Evolutionary conservation across 2,113 vertebrate species (phyloP), one percentile per base, ranked within the genome.

Genomic region (Budorcas taxicolor): DNA sequence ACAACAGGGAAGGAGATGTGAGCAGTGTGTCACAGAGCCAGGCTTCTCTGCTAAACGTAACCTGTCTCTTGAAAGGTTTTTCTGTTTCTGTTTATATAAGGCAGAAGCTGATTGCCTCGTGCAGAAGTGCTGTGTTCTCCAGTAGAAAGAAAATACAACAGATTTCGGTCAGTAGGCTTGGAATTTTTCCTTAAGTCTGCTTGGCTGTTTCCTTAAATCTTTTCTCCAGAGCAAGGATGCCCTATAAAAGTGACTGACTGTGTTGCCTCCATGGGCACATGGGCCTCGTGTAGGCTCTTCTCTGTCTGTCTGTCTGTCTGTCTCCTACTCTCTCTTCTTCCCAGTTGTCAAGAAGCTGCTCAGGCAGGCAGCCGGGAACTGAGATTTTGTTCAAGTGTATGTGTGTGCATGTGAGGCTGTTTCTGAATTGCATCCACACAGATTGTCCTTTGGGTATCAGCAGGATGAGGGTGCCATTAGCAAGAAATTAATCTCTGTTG

Each of bases 161-260:
- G 92, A 96, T 95, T 98, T 96, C 85, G 76, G 86, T 98, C 96
- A 87, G 96, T 95, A 96, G 86, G 90, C 27, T 90, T 43, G 67
- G 87, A 91, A 92, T 62, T 97, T 98, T 97, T 95, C 92, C 97
- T 97, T 94, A 94, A 74, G 67, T 89, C 52, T 88, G 45, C 81
- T 83, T 53, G 60, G 67, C 93, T 94, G 60, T 95, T 97, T 96
- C 78, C 95, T 96, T 96, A 89, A 98, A 93, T n/a, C 76, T 91
- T 96, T 97, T 94, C 96, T 97, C 60, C 9, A 7, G 96, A 78
- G 94, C 31, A 96, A 95, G 15, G 5, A 1, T 2, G 36, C 96
- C 86, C 90, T 97, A 96, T 95, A 76, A 90, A 96, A 97, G 84
- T 57, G 86, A 97, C 43, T 86, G 98, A 74, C 96, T 92, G 86